A percentile compares a stretch with the other conserved stretches of the same genome.
phyloP scores from a whole-genome alignment of 92 coral and sea anemone species.

The Siderastrea siderea region DNA sequence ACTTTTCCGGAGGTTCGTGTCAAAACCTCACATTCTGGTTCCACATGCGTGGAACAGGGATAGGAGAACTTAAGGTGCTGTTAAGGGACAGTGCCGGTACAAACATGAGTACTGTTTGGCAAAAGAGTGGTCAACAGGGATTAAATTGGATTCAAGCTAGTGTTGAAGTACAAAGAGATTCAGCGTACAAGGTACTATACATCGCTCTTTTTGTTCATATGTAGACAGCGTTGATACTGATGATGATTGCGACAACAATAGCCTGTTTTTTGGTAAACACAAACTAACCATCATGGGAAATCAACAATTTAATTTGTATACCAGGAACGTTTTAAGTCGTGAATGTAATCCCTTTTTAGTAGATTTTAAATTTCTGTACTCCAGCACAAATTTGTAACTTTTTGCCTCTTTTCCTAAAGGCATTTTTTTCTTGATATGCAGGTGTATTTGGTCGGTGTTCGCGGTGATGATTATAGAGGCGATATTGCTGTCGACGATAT shows the following conservation, averaged over 20 bases:
- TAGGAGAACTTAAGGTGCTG: too few relatives aligned
- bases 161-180: conserved; percentile 10
- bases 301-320: too few relatives aligned
- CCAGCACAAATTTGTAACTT: neutral
- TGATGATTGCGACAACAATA: too few relatives aligned
- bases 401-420: neutral
- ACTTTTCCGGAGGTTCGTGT: neutral
- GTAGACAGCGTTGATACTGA: too few relatives aligned
- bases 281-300: too few relatives aligned
- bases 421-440: neutral
- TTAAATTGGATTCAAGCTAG: conserved; percentile 55
- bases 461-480: conserved; percentile 27
- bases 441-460: conserved; percentile 47
- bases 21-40: too few relatives aligned
- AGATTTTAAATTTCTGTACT: neutral
- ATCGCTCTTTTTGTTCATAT: too few relatives aligned
- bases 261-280: too few relatives aligned
- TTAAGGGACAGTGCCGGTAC: neutral
- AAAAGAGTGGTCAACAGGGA: conserved; percentile 64
- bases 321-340: too few relatives aligned
- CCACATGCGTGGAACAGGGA: too few relatives aligned
- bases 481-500: conserved; percentile 64
- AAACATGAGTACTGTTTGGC: conserved; percentile 49
- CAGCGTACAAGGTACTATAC: conserved; percentile 25
- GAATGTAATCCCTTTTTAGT: too few relatives aligned